Percentiles rank a stretch among this genome's conserved stretches.
Conservation (phyloP, 2,888 invertebrate genomes). For the Tiliacea aurago region DNA sequence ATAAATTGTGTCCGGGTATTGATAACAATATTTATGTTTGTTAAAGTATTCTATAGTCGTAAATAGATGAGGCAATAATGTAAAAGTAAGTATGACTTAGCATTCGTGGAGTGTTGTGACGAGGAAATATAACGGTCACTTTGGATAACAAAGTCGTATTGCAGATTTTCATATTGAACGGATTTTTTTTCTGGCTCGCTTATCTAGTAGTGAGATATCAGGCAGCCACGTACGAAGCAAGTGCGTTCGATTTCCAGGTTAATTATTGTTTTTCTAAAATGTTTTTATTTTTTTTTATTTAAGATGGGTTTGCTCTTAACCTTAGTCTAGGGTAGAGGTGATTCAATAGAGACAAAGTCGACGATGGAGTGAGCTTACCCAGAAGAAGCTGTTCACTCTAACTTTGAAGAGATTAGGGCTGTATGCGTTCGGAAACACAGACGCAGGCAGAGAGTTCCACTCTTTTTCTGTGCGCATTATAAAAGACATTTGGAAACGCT, state of each 20-base stretch:
- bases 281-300: too few species aligned
- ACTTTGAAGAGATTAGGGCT: too few species aligned
- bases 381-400: too few species aligned
- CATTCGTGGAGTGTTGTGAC: not conserved
- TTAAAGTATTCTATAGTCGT: not conserved
- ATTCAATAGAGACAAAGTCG: too few species aligned
- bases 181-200: not conserved
- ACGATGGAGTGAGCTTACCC: too few species aligned
- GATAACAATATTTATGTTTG: conserved; percentile 3
- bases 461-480: too few species aligned
- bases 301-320: too few species aligned
- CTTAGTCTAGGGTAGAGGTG: too few species aligned
- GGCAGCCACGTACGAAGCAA: not conserved
- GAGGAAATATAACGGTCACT: not conserved
- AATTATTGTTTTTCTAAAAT: too few species aligned
- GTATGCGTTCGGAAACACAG: too few species aligned
- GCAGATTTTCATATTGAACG: not conserved
- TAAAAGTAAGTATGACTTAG: not conserved
- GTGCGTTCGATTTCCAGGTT: not conserved
- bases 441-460: too few species aligned
- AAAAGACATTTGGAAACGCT: too few species aligned
- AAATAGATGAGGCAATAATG: not conserved
- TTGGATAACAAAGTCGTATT: not conserved
- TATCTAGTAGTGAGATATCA: not conserved
- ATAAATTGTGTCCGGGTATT: not conserved